phyloP scores from a whole-genome alignment of 2,113 vertebrate species.

The Melanerpes formicivorus region DNA sequence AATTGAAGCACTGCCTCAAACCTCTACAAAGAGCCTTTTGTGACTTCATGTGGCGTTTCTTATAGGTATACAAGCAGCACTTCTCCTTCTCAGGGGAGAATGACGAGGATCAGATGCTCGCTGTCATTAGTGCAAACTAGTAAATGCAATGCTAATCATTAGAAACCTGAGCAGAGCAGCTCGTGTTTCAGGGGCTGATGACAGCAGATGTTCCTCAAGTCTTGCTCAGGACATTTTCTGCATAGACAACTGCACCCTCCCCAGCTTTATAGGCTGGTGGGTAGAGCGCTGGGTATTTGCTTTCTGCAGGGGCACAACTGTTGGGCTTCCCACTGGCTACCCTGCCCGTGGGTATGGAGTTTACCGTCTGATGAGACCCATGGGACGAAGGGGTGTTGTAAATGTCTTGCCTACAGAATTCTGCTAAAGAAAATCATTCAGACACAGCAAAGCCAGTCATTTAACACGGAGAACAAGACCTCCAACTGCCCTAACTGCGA shows the following conservation, averaged over 20 bases:
- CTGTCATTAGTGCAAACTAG: not conserved
- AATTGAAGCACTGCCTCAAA: not conserved
- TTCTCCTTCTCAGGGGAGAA: not conserved
- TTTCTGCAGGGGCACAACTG: too few relatives aligned
- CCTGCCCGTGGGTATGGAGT: fast-evolving
- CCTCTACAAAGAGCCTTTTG: not conserved
- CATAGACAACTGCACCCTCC: not conserved
- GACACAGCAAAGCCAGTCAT: not conserved
- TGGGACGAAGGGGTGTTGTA: fast-evolving
- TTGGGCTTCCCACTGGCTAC: not conserved
- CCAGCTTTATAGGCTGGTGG: fast-evolving
- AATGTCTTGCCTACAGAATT: not conserved
- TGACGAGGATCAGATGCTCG: not conserved
- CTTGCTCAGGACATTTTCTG: not conserved
- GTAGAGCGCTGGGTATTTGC: not conserved
- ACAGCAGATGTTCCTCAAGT: not conserved
- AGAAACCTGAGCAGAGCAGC: not conserved
- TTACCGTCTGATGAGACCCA: fast-evolving
- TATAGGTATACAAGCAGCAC: not conserved
- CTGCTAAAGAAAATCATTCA: not conserved
- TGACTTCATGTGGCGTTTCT: not conserved
- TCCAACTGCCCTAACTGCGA: not conserved
- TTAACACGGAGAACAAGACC: not conserved
- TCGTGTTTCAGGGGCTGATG: not conserved
- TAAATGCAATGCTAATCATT: not conserved